Evolutionary conservation across 2,113 vertebrate genomes (phyloP).

Genomic region (Tupaia tana): DNA sequence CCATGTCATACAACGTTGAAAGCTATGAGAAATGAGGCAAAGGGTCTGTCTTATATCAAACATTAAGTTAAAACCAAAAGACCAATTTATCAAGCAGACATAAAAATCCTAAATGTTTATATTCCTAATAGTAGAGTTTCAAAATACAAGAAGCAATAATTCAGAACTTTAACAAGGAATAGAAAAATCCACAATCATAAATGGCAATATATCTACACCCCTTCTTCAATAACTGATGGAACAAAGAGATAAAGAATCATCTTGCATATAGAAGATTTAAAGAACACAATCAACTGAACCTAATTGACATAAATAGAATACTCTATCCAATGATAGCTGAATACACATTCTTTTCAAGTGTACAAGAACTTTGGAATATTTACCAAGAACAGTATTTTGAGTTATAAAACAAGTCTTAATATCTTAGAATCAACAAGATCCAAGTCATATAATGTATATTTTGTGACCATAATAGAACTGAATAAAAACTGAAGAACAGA

Average conservation of each 20-base stretch:
- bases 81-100: neutral
- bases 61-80: neutral
- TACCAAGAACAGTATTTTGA: slow-evolving; percentile 27
- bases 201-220: neutral
- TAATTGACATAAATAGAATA: neutral
- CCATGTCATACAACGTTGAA: neutral
- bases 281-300: neutral
- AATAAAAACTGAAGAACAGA: slow-evolving; percentile 28
- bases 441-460: slow-evolving; percentile 18
- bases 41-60: slow-evolving; percentile 9
- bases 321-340: neutral
- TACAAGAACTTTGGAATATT: neutral
- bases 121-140: neutral
- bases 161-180: neutral
- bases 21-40: neutral
- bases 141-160: neutral
- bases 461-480: slow-evolving; percentile 13
- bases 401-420: slow-evolving; percentile 33
- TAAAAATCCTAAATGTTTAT: neutral
- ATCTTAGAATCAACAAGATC: slow-evolving; percentile 21
- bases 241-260: neutral
- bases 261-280: neutral
- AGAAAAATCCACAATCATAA: neutral
- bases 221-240: neutral
- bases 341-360: neutral